Evolutionary conservation across 2,888 invertebrate species (phyloP).

Genomic region (Beris morrisii): DNA sequence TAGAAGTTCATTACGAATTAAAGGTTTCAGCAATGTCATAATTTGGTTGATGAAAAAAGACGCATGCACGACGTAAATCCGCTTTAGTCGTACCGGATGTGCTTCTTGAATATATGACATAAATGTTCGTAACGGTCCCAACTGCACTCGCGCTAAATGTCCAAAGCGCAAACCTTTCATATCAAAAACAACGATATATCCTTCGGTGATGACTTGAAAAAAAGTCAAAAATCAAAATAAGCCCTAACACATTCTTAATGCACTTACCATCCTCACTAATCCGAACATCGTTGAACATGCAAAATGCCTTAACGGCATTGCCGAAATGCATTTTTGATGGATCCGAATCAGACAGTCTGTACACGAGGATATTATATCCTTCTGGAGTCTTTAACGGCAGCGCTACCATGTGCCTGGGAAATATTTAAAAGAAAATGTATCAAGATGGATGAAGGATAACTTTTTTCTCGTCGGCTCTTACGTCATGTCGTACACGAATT

Average conservation of each 20-base stretch:
- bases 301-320: constrained; percentile 65
- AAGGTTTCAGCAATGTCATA: constrained; percentile 66
- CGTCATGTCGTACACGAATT: constrained; percentile 62
- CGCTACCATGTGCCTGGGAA: constrained; percentile 63
- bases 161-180: constrained; percentile 69
- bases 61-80: constrained; percentile 67
- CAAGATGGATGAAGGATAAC: constrained; percentile 8
- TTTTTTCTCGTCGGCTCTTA: constrained; percentile 54
- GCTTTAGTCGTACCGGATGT: constrained; percentile 67
- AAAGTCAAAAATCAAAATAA: constrained; percentile 1
- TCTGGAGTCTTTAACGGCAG: constrained; percentile 64
- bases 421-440: constrained; percentile 37
- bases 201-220: constrained; percentile 54
- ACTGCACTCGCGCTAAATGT: constrained; percentile 65
- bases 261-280: constrained; percentile 61
- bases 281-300: constrained; percentile 69
- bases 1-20: constrained; percentile 65
- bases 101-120: constrained; percentile 71
- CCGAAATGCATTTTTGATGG: constrained; percentile 66
- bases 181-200: constrained; percentile 67
- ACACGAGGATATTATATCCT: constrained; percentile 65
- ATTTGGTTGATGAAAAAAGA: constrained; percentile 70
- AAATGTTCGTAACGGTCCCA: constrained; percentile 65
- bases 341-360: constrained; percentile 63
- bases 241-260: not conserved